Evolutionary conservation across 2,113 vertebrate species (phyloP), one percentile per base, ranked within the genome.

Genomic region (Hystrix cristata): DNA sequence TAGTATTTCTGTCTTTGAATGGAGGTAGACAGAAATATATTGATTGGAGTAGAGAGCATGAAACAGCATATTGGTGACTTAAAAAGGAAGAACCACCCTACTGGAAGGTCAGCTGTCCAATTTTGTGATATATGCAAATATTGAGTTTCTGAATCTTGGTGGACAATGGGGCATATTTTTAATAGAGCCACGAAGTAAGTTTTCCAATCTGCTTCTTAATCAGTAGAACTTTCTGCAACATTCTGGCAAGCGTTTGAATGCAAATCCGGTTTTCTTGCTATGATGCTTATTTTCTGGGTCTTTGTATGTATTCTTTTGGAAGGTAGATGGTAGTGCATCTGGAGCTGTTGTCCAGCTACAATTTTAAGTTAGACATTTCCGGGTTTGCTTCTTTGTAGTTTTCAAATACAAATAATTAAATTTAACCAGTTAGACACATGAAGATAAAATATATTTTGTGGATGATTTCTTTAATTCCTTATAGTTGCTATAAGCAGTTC

Each of bases 151-250:
- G 87, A 95, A 85, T 83, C n/a, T 85, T 48, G 60, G 11, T 87
- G 27, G 69, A 62, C 27, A 95, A 46, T 48, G 29, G 74, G 59
- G 18, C 34, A 62, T 89, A 67, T 69, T 95, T 93, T 90, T 31
- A 84, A 71, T 15, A 76, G n/a, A 85, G 48, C 95, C 64, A 88
- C 82, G 64, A 80, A 94, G 34, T 80, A 76, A 48, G 18, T 86
- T 97, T 96, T 93, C 65, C 10, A 89, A 64, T 78, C 53, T 82
- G 46, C n/a, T 74, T 90, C 76, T 97, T 92, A 60, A 81, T 81
- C 53, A 59, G 19, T 23, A 81, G 72, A 43, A 34, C 34, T 78
- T 96, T 62, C 34, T 93, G 34, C 2, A 69, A 93, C 65, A 71
- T 89, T 90, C 85, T 53, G 67, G 31, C 59, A 76, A 82, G 57